Evolutionary conservation across 2,888 invertebrate genomes (phyloP).

Genomic region (Meliscaeva auricollis): DNA sequence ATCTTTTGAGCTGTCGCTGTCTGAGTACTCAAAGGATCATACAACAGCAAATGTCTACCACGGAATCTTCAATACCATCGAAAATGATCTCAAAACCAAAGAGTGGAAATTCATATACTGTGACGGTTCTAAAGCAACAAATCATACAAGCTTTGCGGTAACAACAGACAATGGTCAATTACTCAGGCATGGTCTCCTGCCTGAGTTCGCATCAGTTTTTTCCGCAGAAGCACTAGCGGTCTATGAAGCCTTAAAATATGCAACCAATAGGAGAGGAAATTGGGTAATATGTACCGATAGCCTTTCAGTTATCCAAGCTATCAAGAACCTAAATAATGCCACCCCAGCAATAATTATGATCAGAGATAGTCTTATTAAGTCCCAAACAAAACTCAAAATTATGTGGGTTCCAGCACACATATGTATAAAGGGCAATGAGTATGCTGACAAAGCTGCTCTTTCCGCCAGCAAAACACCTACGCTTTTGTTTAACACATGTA

Average conservation of each 20-base stretch:
- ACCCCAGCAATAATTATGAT: no score
- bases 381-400: no score
- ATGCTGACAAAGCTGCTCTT: no score
- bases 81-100: background rate
- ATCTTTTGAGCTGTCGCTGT: background rate
- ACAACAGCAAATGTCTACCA: background rate
- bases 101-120: background rate
- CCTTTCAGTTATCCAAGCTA: no score
- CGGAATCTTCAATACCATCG: background rate
- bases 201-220: background rate
- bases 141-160: background rate
- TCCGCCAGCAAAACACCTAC: no score
- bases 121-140: background rate
- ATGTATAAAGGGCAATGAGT: background rate
- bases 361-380: no score
- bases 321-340: no score
- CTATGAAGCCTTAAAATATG: background rate
- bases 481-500: no score
- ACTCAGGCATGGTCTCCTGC: background rate
- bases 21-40: background rate
- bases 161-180: background rate
- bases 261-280: background rate
- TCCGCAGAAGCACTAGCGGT: slow-evolving; percentile 4
- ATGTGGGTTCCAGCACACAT: background rate
- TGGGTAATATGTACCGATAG: background rate